A percentile compares a stretch with the other conserved stretches of the same genome.
Evolutionary conservation across 2,888 invertebrate genomes (phyloP).

Genomic region (Dendrolimus pini): DNA sequence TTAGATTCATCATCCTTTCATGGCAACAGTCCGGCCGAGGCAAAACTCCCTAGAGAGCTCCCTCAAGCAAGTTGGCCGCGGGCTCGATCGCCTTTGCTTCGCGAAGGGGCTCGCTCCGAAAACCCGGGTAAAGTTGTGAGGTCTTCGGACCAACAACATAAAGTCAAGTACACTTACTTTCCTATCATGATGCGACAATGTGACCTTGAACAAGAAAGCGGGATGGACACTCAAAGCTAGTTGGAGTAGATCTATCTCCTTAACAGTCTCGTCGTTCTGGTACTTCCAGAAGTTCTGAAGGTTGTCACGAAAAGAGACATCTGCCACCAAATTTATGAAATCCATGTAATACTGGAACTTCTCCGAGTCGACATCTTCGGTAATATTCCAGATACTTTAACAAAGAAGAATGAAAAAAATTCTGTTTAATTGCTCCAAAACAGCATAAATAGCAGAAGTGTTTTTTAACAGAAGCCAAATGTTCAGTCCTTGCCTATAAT

Average conservation of each 20-base stretch:
- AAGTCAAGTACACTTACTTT: slow-evolving; percentile 21
- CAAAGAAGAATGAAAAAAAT: background rate
- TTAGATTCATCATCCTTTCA: no score
- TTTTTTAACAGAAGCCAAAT: no score
- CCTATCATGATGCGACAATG: slow-evolving; percentile 29
- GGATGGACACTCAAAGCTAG: slow-evolving; percentile 73
- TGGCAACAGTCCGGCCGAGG: no score
- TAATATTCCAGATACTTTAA: slow-evolving; percentile 57
- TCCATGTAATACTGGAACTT: slow-evolving; percentile 56
- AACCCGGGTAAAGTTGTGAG: no score
- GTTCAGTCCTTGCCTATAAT: no score
- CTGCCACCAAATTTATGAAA: slow-evolving; percentile 57
- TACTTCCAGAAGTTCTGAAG: slow-evolving; percentile 83
- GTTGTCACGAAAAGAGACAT: slow-evolving; percentile 63
- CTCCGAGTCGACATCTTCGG: slow-evolving; percentile 44
- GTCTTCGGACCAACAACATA: no score
- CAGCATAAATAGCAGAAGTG: background rate
- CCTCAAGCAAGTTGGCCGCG: no score
- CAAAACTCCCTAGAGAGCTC: no score
- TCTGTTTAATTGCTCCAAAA: background rate
- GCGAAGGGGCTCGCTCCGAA: no score
- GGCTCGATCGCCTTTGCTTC: no score
- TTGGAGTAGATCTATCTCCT: slow-evolving; percentile 73
- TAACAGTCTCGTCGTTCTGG: slow-evolving; percentile 78
- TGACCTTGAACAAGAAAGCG: slow-evolving; percentile 34